Evolutionary conservation across 2,113 vertebrate species (phyloP).

Genomic region (Chlamydotis undulata): DNA sequence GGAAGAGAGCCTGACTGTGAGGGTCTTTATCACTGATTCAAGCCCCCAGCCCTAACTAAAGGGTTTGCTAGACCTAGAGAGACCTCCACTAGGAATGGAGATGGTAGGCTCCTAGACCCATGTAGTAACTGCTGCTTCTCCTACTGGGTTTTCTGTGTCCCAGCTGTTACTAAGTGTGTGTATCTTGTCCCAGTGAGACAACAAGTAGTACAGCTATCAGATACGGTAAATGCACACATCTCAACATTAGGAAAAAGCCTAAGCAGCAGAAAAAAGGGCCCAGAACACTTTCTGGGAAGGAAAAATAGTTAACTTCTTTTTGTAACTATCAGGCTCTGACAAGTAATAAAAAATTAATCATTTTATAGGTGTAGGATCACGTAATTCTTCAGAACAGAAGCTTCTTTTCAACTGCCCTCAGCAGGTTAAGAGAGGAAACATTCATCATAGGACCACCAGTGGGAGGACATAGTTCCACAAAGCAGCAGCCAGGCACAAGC

Average conservation of each 20-base stretch:
- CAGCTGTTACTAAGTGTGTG: too few species aligned
- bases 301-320: neutral
- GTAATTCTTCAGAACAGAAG: neutral
- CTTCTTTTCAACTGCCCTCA: neutral
- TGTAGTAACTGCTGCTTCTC: neutral
- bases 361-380: neutral
- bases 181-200: too few species aligned
- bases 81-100: fast-evolving
- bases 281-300: neutral
- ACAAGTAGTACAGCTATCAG: neutral
- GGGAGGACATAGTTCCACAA: neutral
- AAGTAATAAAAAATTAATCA: neutral
- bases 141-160: neutral
- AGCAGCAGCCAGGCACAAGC: neutral
- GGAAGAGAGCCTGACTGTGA: neutral
- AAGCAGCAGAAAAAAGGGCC: neutral
- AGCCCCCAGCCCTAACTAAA: too few species aligned
- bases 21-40: fast-evolving
- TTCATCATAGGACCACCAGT: fast-evolving
- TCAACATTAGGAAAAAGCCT: neutral
- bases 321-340: neutral
- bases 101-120: too few species aligned
- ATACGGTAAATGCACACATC: neutral
- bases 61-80: too few species aligned
- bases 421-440: neutral